Conservation (phyloP, 1,140 invertebrate species). For the Pinna nobilis region DNA sequence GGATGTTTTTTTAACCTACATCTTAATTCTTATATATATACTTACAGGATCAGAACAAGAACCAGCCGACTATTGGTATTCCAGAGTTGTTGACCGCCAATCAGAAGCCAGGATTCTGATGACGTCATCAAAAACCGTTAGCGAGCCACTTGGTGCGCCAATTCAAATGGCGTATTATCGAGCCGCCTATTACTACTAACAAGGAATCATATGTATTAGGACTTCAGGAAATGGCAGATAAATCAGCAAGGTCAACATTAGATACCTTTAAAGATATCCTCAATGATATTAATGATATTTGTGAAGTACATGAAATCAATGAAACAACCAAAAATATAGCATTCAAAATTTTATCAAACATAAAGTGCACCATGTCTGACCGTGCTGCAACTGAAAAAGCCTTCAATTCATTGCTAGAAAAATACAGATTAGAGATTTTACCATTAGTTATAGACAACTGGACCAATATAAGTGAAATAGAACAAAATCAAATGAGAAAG, state of each 20-base stretch:
- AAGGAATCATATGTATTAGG: conserved; percentile 9
- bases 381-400: conserved; percentile 36
- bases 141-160: too few relatives aligned
- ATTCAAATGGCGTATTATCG: too few relatives aligned
- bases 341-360: conserved; percentile 18
- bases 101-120: too few relatives aligned
- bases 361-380: conserved; percentile 41
- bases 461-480: conserved; percentile 10
- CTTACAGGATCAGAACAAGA: too few relatives aligned
- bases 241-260: conserved; percentile 1
- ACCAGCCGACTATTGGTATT: background rate
- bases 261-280: conserved; percentile 25
- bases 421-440: conserved; percentile 32
- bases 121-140: too few relatives aligned
- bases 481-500: conserved; percentile 3
- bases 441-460: conserved; percentile 25
- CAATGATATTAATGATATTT: conserved; percentile 22
- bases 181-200: too few relatives aligned
- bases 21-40: too few relatives aligned
- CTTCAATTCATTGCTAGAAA: conserved; percentile 29
- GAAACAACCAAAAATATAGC: conserved; percentile 5
- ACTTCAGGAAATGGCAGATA: conserved; percentile 17
- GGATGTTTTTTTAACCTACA: too few relatives aligned
- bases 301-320: background rate
- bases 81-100: too few relatives aligned